Evolutionary conservation across 2,797 vertebrate genomes (phyloP), one percentile per base, ranked within the genome.

Genomic region (Trematomus bernacchii): DNA sequence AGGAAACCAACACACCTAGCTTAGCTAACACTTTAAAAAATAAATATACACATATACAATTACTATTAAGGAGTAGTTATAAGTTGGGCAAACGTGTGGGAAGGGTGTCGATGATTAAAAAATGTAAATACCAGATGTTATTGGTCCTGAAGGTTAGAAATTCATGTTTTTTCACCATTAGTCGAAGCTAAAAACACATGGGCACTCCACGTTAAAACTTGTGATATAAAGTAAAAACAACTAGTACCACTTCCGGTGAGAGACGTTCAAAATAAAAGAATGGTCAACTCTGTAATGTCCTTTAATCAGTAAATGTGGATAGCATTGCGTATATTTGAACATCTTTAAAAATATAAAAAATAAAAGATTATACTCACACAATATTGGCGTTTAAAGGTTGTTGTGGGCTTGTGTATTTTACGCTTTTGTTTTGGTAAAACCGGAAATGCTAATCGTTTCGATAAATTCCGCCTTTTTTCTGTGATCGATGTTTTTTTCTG

Each of bases 101-200:
- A 40, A 44, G 1, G 33, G 2, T 51, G 42, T 53, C 1, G 6
- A 83, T 0, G 2, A 9, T 43, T 42, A 9, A 48, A 30, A 8
- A 14, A 6, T n/a, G 3, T 71, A 85, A 83, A 85, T 85, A 90
- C 87, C 87, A 50, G 59, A 44, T 54, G 47, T 71, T 68, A 14
- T 2, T 10, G 19, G 15, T 62, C 61, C 44, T 47, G 3, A 0
- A 0, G 21, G 0, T 0, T 60, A 53, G 19, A 55, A 50, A 59
- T 8, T 3, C 2, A 66, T 10, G 2, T 21, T 37, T 43, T 27
- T 44, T 11, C 14, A 23, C 10, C 10, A 2, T 15, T 19, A 5
- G 0, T 8, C 23, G 10, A 18, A 4, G 42, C 66, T 66, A 76
- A 47, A 76, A 70, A 83, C 86, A 87, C 89, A 84, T 84, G 87